Conservation (phyloP, 1,140 invertebrate genomes). For the Periplaneta americana region DNA sequence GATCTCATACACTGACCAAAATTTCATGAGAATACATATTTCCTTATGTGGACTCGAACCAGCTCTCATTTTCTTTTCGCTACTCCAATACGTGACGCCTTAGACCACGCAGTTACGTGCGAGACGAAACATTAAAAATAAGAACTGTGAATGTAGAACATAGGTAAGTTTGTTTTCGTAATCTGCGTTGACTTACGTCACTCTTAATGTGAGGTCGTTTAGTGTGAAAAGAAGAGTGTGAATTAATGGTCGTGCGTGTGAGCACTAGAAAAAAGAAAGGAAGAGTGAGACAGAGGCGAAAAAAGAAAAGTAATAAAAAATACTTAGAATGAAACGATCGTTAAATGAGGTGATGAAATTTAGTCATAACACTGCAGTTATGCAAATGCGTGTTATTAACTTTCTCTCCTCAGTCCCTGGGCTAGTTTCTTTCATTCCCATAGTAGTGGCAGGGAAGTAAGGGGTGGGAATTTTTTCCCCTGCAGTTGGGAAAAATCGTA, state of each 20-base stretch:
- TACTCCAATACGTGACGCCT: too few relatives aligned
- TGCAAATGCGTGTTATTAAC: constrained; percentile 31
- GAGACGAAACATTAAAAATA: too few relatives aligned
- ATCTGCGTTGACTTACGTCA: not conserved
- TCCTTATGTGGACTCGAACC: too few relatives aligned
- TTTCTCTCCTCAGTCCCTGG: not conserved
- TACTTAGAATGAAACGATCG: constrained; percentile 7
- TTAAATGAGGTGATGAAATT: constrained; percentile 29
- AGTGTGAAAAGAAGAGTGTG: not conserved
- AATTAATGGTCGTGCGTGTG: not conserved
- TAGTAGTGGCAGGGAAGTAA: not conserved
- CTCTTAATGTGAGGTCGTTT: not conserved
- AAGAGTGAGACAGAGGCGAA: not conserved
- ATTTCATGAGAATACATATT: too few relatives aligned
- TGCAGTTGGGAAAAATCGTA: constrained; percentile 35
- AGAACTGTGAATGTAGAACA: not conserved
- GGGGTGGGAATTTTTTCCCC: constrained; percentile 23
- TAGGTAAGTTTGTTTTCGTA: too few relatives aligned
- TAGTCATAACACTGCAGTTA: constrained; percentile 31
- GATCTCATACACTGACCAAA: too few relatives aligned
- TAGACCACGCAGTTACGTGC: too few relatives aligned
- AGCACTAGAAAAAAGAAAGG: not conserved
- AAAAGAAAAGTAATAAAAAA: not conserved
- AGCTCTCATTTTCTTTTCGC: too few relatives aligned
- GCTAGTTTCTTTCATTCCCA: not conserved